A percentile compares a stretch with the other conserved stretches of the same genome.
These are phyloP conservation scores for Melanotaenia parkinsoni DNA, from an alignment of 2,797 vertebrate species.

Conservation along the genomic window DNA sequence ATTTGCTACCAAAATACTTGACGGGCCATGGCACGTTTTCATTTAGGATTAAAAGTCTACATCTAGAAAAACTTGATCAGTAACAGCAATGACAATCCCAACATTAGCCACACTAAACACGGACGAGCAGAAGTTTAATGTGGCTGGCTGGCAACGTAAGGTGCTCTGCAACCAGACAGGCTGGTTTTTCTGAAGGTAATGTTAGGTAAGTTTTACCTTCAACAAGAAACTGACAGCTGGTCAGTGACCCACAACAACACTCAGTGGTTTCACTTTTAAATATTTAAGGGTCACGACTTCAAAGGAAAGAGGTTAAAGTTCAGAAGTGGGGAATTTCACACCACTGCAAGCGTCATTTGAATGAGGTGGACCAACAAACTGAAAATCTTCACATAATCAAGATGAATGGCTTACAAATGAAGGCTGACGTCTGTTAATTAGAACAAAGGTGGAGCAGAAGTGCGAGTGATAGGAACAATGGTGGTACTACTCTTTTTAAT, in stretches of 20 bases:
- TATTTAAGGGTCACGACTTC: constrained; percentile 12
- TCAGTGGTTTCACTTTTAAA: neutral
- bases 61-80: constrained; percentile 31
- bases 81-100: constrained; percentile 18
- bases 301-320: constrained; percentile 13
- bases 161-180: constrained; percentile 52
- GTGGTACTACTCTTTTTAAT: neutral
- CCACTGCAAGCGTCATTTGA: neutral
- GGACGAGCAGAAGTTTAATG: neutral
- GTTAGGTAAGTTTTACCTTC: constrained; percentile 35
- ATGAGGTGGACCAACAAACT: neutral
- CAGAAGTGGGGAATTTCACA: neutral
- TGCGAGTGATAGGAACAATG: constrained; percentile 36
- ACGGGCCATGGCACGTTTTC: neutral
- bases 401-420: constrained; percentile 8
- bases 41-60: constrained; percentile 12
- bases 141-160: constrained; percentile 20
- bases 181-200: constrained; percentile 57
- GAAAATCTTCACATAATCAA: constrained; percentile 13
- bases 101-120: neutral
- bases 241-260: constrained; percentile 15
- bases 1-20: neutral
- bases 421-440: constrained; percentile 4
- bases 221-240: constrained; percentile 25
- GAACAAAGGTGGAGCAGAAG: constrained; percentile 42